A percentile compares a stretch with the other conserved stretches of the same genome.
Evolutionary conservation across 2,113 vertebrate genomes (phyloP).

Genomic region (Eurystomus gularis): DNA sequence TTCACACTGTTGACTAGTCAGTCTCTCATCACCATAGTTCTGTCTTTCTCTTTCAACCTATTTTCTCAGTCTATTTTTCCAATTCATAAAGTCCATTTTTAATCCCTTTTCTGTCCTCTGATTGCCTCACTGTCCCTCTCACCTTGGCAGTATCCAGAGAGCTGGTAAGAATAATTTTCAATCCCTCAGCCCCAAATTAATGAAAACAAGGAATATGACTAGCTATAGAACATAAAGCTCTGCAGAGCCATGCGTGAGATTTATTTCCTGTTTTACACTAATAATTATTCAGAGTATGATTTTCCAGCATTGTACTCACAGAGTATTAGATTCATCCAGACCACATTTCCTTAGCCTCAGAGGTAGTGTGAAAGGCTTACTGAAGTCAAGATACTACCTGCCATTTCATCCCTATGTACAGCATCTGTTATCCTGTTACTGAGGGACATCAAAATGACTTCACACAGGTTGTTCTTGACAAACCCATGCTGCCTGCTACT

Average conservation of each 20-base stretch:
- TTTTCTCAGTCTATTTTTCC: neutral
- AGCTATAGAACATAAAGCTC: neutral
- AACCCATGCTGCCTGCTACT: neutral
- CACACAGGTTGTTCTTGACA: neutral
- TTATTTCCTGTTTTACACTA: neutral
- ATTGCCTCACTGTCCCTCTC: neutral
- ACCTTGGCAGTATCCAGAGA: neutral
- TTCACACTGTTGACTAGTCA: fast-evolving
- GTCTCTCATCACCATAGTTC: neutral
- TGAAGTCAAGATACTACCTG: neutral
- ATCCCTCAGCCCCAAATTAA: neutral
- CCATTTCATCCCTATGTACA: conserved; percentile 14
- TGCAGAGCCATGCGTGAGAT: neutral
- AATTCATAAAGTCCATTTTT: neutral
- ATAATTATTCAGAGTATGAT: neutral
- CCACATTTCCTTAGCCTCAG: neutral
- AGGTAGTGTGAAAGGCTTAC: neutral
- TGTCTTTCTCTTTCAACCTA: neutral
- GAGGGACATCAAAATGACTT: conserved; percentile 11
- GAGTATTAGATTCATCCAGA: neutral
- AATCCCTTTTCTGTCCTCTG: neutral
- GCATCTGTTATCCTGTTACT: conserved; percentile 15
- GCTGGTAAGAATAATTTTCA: neutral
- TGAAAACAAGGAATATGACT: neutral
- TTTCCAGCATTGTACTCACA: neutral